phyloP scores from a whole-genome alignment of 2,113 vertebrate species.

The Syngnathoides biaculeatus region DNA sequence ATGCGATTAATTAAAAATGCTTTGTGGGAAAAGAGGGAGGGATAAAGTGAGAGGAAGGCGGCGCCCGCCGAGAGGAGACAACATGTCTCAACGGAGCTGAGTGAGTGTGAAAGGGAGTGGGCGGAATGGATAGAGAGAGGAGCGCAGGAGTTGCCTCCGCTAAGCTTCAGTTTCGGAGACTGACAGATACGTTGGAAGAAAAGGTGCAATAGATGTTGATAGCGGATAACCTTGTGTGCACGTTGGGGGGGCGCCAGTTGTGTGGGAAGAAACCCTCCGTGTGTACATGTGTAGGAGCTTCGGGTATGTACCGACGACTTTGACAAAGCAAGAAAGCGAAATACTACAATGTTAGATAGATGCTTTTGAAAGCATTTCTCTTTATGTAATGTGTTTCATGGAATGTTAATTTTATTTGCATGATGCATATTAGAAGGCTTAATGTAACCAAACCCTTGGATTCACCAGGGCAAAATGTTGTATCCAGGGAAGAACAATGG shows the following conservation, averaged over 20 bases:
- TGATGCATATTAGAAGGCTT: neutral
- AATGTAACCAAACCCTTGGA: neutral
- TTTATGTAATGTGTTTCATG: neutral
- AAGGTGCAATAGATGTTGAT: conserved; percentile 28
- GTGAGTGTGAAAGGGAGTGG: conserved; percentile 52
- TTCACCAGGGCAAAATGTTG: neutral
- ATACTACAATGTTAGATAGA: neutral
- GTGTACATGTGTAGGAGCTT: conserved; percentile 35
- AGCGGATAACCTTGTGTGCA: conserved; percentile 4
- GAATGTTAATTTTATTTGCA: conserved; percentile 9
- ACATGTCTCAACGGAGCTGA: conserved; percentile 63
- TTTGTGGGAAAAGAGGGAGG: conserved; percentile 27
- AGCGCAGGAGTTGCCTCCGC: conserved; percentile 43
- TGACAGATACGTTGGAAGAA: conserved; percentile 27
- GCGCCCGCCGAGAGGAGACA: conserved; percentile 36
- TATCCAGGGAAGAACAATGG: neutral
- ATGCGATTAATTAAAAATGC: conserved; percentile 63
- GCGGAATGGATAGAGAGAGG: conserved; percentile 50
- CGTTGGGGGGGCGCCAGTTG: conserved; percentile 25
- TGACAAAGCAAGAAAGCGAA: neutral
- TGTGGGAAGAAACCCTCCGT: conserved; percentile 27
- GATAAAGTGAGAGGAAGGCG: conserved; percentile 14
- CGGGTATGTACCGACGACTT: conserved; percentile 15
- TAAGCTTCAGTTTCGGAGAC: conserved; percentile 26
- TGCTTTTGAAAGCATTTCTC: neutral